These are phyloP conservation scores for Rhabdomys dilectus DNA, from an alignment of 2,113 vertebrate genomes.

Conservation along the genomic window DNA sequence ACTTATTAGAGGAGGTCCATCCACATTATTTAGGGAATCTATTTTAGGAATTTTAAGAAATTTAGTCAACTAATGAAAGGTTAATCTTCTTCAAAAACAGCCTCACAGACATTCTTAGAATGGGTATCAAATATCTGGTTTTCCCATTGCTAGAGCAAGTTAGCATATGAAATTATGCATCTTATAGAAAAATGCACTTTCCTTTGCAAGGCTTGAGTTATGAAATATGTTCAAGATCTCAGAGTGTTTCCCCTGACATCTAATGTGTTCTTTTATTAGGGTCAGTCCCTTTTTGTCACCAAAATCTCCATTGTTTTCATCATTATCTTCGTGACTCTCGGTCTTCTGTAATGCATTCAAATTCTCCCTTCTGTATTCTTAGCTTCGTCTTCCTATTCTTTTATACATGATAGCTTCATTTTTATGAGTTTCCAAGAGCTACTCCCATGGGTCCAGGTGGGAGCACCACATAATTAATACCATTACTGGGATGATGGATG, in stretches of 20 bases:
- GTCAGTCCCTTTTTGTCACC: slow-evolving; percentile 9
- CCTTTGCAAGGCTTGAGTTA: background rate
- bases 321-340: background rate
- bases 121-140: background rate
- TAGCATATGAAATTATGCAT: slow-evolving; percentile 21
- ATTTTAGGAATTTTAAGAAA: background rate
- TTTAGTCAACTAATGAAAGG: background rate
- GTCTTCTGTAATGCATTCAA: background rate
- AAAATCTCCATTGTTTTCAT: slow-evolving; percentile 11
- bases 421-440: background rate
- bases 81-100: background rate
- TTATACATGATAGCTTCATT: background rate
- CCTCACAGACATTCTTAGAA: background rate
- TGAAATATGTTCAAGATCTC: background rate
- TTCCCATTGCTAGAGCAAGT: background rate
- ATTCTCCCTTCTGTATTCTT: background rate
- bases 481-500: background rate
- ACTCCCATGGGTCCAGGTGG: background rate
- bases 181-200: background rate
- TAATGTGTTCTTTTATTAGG: background rate
- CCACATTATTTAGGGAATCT: background rate
- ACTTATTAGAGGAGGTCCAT: background rate
- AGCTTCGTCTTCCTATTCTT: background rate
- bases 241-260: background rate
- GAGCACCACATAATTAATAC: background rate